Conservation (phyloP, 2,797 vertebrate species). For the Eurystomus glaucurus region DNA sequence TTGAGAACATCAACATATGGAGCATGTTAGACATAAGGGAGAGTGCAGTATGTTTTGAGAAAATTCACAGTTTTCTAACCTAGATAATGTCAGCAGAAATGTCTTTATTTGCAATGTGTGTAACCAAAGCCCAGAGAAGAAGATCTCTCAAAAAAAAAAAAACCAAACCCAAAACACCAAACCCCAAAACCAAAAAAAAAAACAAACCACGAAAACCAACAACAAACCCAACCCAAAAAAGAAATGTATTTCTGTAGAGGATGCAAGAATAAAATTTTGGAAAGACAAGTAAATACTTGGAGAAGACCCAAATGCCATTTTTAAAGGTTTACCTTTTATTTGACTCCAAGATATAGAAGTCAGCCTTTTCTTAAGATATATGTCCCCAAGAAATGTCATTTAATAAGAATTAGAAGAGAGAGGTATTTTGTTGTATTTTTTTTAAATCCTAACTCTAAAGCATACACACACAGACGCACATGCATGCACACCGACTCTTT, state of each 20-base stretch:
- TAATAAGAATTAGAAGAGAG: not conserved
- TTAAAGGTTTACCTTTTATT: not conserved
- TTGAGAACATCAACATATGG: constrained; percentile 29
- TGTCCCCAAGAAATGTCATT: not conserved
- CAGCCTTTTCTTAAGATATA: not conserved
- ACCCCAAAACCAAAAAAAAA: not conserved
- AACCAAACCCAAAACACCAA: too few relatives aligned
- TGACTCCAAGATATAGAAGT: not conserved
- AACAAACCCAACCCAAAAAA: not conserved
- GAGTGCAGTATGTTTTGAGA: constrained; percentile 19
- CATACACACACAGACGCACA: not conserved
- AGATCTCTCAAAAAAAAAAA: not conserved
- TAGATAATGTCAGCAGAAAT: constrained; percentile 26
- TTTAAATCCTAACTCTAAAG: not conserved
- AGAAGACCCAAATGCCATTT: not conserved
- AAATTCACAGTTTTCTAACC: constrained; percentile 47
- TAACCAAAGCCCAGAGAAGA: not conserved
- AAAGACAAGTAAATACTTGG: not conserved
- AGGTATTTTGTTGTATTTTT: accelerated
- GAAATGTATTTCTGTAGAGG: not conserved
- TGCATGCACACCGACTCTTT: accelerated
- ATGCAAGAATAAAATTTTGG: not conserved
- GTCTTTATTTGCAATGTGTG: not conserved
- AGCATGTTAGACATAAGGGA: not conserved
- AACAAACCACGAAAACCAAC: too few relatives aligned